Conservation (phyloP, 2,113 vertebrate species). For the Microcebus jonahi region DNA sequence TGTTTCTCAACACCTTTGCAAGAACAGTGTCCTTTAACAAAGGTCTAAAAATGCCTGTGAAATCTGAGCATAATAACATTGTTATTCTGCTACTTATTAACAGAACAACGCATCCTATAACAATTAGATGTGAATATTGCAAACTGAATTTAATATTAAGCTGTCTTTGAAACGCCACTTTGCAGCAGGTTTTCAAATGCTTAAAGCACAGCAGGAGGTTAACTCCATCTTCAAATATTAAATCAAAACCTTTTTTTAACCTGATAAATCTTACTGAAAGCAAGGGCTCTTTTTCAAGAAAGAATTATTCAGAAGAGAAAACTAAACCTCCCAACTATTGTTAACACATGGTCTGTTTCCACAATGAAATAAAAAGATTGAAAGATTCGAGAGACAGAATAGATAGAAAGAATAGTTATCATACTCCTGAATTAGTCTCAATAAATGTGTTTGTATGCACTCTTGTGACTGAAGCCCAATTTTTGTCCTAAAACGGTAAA, state of each 20-base stretch:
- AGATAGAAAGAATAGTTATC: neutral
- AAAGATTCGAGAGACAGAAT: neutral
- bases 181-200: constrained; percentile 87
- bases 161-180: constrained; percentile 88
- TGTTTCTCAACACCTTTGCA: constrained; percentile 80
- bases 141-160: constrained; percentile 88
- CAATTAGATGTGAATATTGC: constrained; percentile 88
- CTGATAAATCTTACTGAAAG: constrained; percentile 84
- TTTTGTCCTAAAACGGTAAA: neutral
- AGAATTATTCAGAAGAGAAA: constrained; percentile 80
- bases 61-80: constrained; percentile 84
- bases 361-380: constrained; percentile 74
- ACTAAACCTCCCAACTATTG: constrained; percentile 68
- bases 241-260: constrained; percentile 88
- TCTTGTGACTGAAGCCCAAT: neutral
- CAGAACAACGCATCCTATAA: constrained; percentile 83
- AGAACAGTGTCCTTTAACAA: constrained; percentile 82
- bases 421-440: neutral
- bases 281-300: constrained; percentile 77
- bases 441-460: neutral
- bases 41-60: constrained; percentile 84
- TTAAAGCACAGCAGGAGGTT: constrained; percentile 88
- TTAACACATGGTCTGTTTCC: constrained; percentile 56
- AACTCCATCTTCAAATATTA: constrained; percentile 89
- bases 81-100: constrained; percentile 87